Base-by-base conservation (phyloP, 1,140 invertebrate species). In the Drosophila micromelanica region DNA sequence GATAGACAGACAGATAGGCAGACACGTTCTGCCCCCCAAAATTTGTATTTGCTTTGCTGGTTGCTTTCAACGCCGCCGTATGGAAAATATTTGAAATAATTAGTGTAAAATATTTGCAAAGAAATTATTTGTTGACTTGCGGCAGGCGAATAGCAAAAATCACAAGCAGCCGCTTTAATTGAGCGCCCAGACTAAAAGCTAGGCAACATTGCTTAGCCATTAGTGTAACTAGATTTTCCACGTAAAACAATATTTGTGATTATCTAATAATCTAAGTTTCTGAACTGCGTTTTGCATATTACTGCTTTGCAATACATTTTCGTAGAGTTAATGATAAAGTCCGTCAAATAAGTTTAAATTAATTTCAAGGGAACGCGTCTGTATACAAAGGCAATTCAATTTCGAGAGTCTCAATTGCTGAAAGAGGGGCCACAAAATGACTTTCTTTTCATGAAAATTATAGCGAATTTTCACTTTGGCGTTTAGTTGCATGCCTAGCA, bases 21-120 rank as follows among this genome's bases (percentile, higher is more conserved):
- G 54, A 51, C 32, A n/a, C 15, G 46, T 15, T 6, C 27, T 7
- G 59, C 13, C 9, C 43, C 59, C 43, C 54, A 63, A 60, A 62
- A 65, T 42, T 63, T 61, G 55, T 68, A 43, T 73, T 74, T 74
- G 49, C 76, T 86, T 74, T 63, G 57, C 48, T 43, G 70, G 52
- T 56, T 77, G 57, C 62, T 49, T 72, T 60, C 55, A 43, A 49
- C 23, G 63, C 60, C 42, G 74, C 77, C 74, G 48, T 71, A 87
- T 87, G 57, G 52, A 68, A 85, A 84, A 85, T 85, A 87, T 85
- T 87, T 85, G 70, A 85, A 87, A 85, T 85, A 85, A 85, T 85
- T 85, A 87, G 82, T 85, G 82, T 85, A 85, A 85, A 85, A 85
- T 87, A 85, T 85, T 85, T 87, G 82, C 81, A 85, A 81, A 74